phyloP scores from a whole-genome alignment of 2,113 vertebrate species.

The Dipodomys merriami region DNA sequence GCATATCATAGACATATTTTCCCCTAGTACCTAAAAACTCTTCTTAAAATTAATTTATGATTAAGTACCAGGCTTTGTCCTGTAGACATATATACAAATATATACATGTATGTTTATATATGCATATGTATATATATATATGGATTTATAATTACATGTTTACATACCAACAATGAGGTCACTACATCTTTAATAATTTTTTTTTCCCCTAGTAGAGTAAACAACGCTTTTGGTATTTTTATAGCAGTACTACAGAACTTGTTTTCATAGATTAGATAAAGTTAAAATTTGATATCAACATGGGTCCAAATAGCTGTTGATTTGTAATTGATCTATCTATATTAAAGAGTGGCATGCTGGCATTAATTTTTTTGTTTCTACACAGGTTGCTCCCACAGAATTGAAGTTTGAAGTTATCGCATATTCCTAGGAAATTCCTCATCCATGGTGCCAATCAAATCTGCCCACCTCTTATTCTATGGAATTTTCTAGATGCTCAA shows the following conservation, averaged over 20 bases:
- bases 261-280: conserved; percentile 41
- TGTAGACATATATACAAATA: neutral
- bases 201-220: neutral
- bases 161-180: conserved; percentile 56
- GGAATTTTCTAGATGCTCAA: neutral
- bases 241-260: neutral
- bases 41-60: conserved; percentile 4
- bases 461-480: too few relatives aligned
- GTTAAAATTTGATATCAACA: conserved; percentile 32
- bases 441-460: neutral
- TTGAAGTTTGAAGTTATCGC: neutral
- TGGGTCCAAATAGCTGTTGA: conserved; percentile 7
- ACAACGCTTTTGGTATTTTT: conserved; percentile 22
- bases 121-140: neutral
- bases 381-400: neutral
- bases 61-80: neutral
- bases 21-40: neutral
- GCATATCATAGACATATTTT: neutral
- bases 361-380: neutral
- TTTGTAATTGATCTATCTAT: conserved; percentile 23
- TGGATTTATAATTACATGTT: conserved; percentile 62
- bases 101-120: too few relatives aligned
- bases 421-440: neutral
- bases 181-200: conserved; percentile 38
- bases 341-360: neutral